Conservation (phyloP, 2,888 invertebrate genomes). For the Tineola bisselliella region DNA sequence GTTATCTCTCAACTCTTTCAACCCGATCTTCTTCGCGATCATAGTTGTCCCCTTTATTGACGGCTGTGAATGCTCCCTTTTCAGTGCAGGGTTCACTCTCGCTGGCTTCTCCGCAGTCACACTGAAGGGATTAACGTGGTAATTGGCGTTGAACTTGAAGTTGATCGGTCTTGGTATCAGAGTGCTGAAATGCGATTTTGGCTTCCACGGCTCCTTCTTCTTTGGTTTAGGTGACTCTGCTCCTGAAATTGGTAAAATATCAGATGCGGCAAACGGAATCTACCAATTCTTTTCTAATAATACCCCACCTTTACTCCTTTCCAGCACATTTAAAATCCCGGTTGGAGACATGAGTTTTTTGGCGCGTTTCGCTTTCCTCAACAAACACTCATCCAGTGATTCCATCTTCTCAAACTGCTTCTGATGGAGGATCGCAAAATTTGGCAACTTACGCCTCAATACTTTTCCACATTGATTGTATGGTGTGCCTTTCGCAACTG, state of each 20-base stretch:
- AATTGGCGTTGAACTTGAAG: conserved; percentile 60
- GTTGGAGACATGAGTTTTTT: conserved; percentile 44
- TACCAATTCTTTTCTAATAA: too few relatives aligned
- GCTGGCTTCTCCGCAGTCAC: conserved; percentile 29
- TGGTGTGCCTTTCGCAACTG: conserved; percentile 28
- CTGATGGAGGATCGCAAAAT: conserved; percentile 75
- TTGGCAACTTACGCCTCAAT: conserved; percentile 68
- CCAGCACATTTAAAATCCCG: conserved; percentile 27
- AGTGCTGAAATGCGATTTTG: conserved; percentile 26
- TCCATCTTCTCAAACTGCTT: conserved; percentile 74
- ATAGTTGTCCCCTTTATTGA: conserved; percentile 12
- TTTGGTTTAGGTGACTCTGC: background rate
- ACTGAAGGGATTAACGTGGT: conserved; percentile 49
- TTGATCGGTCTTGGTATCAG: conserved; percentile 41
- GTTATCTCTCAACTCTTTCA: conserved; percentile 40
- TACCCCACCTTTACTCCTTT: conserved; percentile 35
- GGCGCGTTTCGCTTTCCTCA: conserved; percentile 53
- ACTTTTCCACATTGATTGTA: conserved; percentile 22
- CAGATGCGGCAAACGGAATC: too few relatives aligned
- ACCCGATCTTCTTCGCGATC: conserved; percentile 27
- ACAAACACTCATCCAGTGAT: conserved; percentile 70
- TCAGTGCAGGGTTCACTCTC: conserved; percentile 11
- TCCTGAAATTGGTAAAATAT: background rate
- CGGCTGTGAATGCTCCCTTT: conserved; percentile 22
- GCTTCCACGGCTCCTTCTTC: background rate